Base-by-base conservation (phyloP, 2,888 invertebrate genomes). In the Mesochorus sp. region DNA sequence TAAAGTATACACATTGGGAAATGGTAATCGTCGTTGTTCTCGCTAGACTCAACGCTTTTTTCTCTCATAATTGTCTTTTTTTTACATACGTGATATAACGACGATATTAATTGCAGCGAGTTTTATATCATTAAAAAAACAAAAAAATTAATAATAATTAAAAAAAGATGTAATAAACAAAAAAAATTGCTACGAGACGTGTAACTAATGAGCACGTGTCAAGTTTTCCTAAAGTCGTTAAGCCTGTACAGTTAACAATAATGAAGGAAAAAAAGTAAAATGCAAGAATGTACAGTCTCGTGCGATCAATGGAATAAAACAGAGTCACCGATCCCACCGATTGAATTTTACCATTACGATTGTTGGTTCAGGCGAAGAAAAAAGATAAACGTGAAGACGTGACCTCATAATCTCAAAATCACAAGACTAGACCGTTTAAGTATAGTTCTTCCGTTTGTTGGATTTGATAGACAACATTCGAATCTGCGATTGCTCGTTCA, bases 1-100 rank as follows among this genome's bases (percentile, higher is more conserved):
- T 67, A 53, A 70, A 70, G 73, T 70, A 59, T 74, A 78, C 70
- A 78, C 62, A 68, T 70, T 31, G 73, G 49, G 39, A 49, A 24
- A 70, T 19, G 42, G 31, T 72, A 34, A 14, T 53, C 61, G 53
- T 72, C 39, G 61, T 74, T 42, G 49, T 64, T 24, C 26, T 74
- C 64, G 34, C 24, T 39, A 42, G 34, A 51, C n/a, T 61, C 42
- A 4, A 34, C 39, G 49, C 59, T 47, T 42, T 37, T 21, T 26
- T 42, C 17, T 42, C 5, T 12, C 17, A 10, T 12, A 17, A 3
- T 6, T 47, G 17, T 73, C 19, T 31, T 26, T 42, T 12, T n/a
- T 62, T 26, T 24, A 39, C 19, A 28, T 42, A 67, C 42, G 28
- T 57, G 19, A 6, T 26, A 19, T 12, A 14, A 57, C 51, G 21